Evolutionary conservation across 2,888 invertebrate species (phyloP).

Genomic region (Calliopum simillimum): DNA sequence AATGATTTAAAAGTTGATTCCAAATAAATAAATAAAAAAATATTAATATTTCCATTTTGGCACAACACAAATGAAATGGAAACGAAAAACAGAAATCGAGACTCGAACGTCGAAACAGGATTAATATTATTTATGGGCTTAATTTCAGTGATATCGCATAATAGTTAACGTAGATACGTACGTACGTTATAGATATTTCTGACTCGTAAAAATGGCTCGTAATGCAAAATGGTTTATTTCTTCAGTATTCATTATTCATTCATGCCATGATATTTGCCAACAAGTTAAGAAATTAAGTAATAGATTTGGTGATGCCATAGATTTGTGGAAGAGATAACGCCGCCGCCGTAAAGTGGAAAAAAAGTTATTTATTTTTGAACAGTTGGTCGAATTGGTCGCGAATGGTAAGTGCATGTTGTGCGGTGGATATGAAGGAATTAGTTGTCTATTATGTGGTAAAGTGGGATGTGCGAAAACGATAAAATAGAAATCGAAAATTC

Average conservation of each 20-base stretch:
- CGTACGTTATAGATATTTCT: not conserved
- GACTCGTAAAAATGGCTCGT: conserved; percentile 11
- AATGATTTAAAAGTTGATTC: conserved; percentile 64
- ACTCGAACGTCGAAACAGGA: conserved; percentile 23
- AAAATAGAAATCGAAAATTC: too few relatives aligned
- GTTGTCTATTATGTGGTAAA: too few relatives aligned
- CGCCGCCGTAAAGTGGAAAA: too few relatives aligned
- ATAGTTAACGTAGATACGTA: not conserved
- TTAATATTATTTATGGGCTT: conserved; percentile 39
- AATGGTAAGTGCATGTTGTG: too few relatives aligned
- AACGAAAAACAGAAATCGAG: not conserved
- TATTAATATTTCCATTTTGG: conserved; percentile 52
- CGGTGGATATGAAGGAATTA: too few relatives aligned
- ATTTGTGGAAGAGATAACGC: too few relatives aligned
- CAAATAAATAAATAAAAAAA: conserved; percentile 39
- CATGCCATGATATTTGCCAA: conserved; percentile 26
- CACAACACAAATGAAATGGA: not conserved
- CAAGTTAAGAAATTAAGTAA: conserved; percentile 33
- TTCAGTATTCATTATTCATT: conserved; percentile 26
- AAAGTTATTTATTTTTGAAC: too few relatives aligned
- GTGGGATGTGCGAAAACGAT: too few relatives aligned
- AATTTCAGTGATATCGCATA: conserved; percentile 1
- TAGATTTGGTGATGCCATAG: conserved; percentile 23
- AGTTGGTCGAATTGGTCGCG: too few relatives aligned
- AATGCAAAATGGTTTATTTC: conserved; percentile 6